Percentiles rank a stretch among this genome's conserved stretches.
These are phyloP conservation scores for Ophioderma brevispina DNA, from an alignment of 35 echinoderm and acorn worm species.

Conservation along the genomic window DNA sequence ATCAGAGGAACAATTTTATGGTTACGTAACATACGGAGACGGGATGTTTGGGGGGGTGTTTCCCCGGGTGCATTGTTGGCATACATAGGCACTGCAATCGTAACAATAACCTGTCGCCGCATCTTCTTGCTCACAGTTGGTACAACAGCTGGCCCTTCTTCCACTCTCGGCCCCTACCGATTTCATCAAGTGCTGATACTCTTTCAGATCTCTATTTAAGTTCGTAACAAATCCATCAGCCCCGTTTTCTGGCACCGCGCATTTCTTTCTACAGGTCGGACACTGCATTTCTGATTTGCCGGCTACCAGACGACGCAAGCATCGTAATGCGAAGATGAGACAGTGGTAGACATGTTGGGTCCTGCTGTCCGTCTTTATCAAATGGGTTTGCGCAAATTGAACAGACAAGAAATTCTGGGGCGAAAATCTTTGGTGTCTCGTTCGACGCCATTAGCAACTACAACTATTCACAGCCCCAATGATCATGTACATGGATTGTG, in stretches of 20 bases:
- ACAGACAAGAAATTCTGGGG: constrained; percentile 12
- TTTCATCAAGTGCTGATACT: constrained; percentile 36
- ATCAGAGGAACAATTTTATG: constrained; percentile 19
- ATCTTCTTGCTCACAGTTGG: constrained; percentile 23
- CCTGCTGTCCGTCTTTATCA: not conserved
- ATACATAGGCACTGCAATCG: constrained; percentile 33
- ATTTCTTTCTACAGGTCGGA: constrained; percentile 22
- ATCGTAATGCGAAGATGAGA: not conserved
- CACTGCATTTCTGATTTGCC: constrained; percentile 21
- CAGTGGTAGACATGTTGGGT: constrained; percentile 23
- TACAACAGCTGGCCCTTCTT: not conserved
- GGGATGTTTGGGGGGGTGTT: constrained; percentile 33
- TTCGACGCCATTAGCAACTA: too few relatives aligned
- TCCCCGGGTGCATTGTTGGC: constrained; percentile 29
- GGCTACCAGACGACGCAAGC: not conserved
- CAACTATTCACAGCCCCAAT: too few relatives aligned
- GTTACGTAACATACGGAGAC: constrained; percentile 17
- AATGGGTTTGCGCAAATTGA: not conserved
- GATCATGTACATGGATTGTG: too few relatives aligned
- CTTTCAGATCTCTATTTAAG: constrained; percentile 32
- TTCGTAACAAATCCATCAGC: constrained; percentile 4
- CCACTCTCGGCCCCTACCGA: not conserved
- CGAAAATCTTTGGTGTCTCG: constrained; percentile 12
- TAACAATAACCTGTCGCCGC: constrained; percentile 42
- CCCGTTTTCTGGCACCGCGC: constrained; percentile 7